A percentile compares a stretch with the other conserved stretches of the same genome.
phyloP scores from a whole-genome alignment of 1,140 invertebrate species.

The Pseudomyrmex concolor region DNA sequence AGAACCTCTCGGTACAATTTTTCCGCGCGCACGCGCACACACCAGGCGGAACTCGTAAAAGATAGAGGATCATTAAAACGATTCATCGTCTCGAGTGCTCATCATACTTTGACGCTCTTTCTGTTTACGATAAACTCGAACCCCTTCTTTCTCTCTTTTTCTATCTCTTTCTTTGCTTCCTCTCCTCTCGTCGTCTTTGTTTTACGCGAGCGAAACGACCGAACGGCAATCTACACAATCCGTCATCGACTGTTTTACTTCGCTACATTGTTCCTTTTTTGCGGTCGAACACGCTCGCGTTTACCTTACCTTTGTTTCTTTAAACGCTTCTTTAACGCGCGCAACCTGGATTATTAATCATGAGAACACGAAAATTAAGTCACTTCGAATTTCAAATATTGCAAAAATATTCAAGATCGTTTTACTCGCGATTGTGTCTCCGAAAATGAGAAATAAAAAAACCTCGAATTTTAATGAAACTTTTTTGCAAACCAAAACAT shows the following conservation, averaged over 20 bases:
- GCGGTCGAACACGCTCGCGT: too few relatives aligned
- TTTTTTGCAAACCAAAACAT: too few relatives aligned
- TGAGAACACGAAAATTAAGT: too few relatives aligned
- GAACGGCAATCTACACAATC: neutral
- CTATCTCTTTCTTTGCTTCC: neutral
- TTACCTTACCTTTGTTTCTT: too few relatives aligned
- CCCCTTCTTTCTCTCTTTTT: neutral
- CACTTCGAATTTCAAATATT: too few relatives aligned
- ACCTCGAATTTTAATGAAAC: too few relatives aligned
- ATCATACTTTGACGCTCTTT: slow-evolving; percentile 68
- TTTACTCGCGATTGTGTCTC: too few relatives aligned
- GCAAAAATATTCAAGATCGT: too few relatives aligned
- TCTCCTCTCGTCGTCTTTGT: slow-evolving; percentile 20
- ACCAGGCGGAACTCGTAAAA: slow-evolving; percentile 62
- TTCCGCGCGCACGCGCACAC: slow-evolving; percentile 53
- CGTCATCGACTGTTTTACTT: neutral
- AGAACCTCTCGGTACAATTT: slow-evolving; percentile 60
- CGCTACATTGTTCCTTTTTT: too few relatives aligned
- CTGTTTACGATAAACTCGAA: slow-evolving; percentile 63
- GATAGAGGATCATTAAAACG: slow-evolving; percentile 70
- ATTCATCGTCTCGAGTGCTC: slow-evolving; percentile 66
- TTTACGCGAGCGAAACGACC: neutral
- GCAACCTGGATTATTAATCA: too few relatives aligned
- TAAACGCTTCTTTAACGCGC: too few relatives aligned
- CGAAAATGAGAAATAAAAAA: too few relatives aligned